Conservation (phyloP, 2,888 invertebrate genomes). For the Calameuta filiformis region DNA sequence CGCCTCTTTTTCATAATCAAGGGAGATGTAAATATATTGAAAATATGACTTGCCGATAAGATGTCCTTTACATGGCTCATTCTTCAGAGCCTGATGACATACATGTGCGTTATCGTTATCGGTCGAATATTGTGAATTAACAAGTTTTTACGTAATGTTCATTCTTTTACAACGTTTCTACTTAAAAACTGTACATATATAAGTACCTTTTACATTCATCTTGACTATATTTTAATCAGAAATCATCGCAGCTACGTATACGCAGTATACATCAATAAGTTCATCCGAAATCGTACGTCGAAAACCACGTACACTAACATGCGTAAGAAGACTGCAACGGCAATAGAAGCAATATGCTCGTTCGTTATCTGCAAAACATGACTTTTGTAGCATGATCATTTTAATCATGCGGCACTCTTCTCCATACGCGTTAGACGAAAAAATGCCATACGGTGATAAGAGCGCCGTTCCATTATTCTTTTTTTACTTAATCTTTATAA, state of each 20-base stretch:
- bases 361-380: constrained; percentile 1
- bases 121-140: neutral
- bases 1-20: neutral
- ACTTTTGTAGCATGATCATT: constrained; percentile 2
- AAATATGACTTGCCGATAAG: neutral
- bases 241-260: neutral
- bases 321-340: neutral
- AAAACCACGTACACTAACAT: neutral
- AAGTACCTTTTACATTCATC: neutral
- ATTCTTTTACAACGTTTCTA: neutral
- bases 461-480: neutral
- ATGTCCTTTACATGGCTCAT: neutral
- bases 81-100: neutral
- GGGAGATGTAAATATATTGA: neutral
- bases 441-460: neutral
- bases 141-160: neutral
- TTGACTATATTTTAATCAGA: neutral
- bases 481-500: neutral
- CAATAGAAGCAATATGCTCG: neutral
- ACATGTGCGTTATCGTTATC: neutral
- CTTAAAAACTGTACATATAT: neutral
- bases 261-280: neutral
- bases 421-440: neutral
- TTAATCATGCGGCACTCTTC: neutral
- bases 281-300: neutral